Evolutionary conservation across 2,888 invertebrate species (phyloP).

Genomic region (Thecophora atra): DNA sequence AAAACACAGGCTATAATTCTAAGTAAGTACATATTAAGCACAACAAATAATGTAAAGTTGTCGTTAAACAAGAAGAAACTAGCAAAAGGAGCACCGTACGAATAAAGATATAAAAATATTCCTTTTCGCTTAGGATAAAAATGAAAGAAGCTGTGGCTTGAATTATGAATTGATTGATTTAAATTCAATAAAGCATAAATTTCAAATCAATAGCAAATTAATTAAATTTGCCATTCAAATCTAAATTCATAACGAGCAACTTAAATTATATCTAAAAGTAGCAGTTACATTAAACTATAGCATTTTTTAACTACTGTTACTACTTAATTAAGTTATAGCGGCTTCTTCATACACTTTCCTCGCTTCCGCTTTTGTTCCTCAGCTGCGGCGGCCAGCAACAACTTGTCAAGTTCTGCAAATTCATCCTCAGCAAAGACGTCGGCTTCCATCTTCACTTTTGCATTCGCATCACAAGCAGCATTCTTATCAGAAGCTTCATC

Average conservation of each 20-base stretch:
- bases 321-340: slow-evolving; percentile 8
- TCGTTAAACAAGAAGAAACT: slow-evolving; percentile 35
- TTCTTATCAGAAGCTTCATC: slow-evolving; percentile 16
- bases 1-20: slow-evolving; percentile 36
- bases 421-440: slow-evolving; percentile 17
- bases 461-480: not conserved
- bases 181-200: not conserved
- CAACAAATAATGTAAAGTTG: not conserved
- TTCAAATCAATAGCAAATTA: too few relatives aligned
- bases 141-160: slow-evolving; percentile 10
- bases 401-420: slow-evolving; percentile 34
- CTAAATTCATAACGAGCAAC: slow-evolving; percentile 1
- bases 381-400: slow-evolving; percentile 23
- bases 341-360: not conserved
- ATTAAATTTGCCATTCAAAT: not conserved
- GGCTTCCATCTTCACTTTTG: not conserved
- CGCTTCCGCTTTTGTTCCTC: not conserved
- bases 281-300: slow-evolving; percentile 2
- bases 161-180: slow-evolving; percentile 19
- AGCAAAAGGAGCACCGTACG: slow-evolving; percentile 33
- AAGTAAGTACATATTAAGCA: slow-evolving; percentile 21
- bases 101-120: slow-evolving; percentile 10
- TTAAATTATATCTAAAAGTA: slow-evolving; percentile 17
- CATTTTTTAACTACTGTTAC: not conserved
- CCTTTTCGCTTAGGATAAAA: not conserved